Conservation (phyloP, 35 echinoderm and acorn worm species). For the Anneissia japonica region DNA sequence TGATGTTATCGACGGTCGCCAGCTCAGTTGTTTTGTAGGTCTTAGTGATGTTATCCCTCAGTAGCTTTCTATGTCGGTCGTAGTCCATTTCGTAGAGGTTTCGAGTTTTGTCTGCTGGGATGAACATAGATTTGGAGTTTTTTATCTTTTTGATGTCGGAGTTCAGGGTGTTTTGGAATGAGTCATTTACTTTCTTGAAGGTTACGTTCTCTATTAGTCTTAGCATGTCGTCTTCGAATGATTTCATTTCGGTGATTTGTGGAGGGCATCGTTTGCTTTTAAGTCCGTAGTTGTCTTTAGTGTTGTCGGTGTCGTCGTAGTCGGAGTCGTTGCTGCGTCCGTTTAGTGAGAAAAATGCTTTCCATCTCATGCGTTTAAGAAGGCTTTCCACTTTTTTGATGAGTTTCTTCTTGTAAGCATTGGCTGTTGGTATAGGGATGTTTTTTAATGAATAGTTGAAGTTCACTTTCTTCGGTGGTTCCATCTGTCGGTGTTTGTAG, state of each 20-base stretch:
- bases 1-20: too few species aligned
- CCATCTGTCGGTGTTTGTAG: too few species aligned
- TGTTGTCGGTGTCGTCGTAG: neutral
- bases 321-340: too few species aligned
- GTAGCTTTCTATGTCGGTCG: neutral
- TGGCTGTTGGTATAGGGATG: neutral
- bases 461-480: too few species aligned
- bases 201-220: constrained; percentile 10
- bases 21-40: too few species aligned
- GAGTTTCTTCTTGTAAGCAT: constrained; percentile 11
- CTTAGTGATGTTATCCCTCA: neutral
- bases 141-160: constrained; percentile 22
- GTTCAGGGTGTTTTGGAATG: constrained; percentile 5
- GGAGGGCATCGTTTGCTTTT: constrained; percentile 27
- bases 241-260: constrained; percentile 16
- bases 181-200: constrained; percentile 13
- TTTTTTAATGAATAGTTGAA: constrained; percentile 19
- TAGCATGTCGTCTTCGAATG: constrained; percentile 26
- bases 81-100: constrained; percentile 22
- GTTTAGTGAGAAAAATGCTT: constrained; percentile 22
- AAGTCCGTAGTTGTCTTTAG: neutral
- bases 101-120: constrained; percentile 25
- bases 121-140: constrained; percentile 1
- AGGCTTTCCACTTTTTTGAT: constrained; percentile 28
- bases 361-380: constrained; percentile 21